A percentile compares a stretch with the other conserved stretches of the same genome.
Conservation (phyloP, 23 tunicate genomes). For the Corella eumyota region DNA sequence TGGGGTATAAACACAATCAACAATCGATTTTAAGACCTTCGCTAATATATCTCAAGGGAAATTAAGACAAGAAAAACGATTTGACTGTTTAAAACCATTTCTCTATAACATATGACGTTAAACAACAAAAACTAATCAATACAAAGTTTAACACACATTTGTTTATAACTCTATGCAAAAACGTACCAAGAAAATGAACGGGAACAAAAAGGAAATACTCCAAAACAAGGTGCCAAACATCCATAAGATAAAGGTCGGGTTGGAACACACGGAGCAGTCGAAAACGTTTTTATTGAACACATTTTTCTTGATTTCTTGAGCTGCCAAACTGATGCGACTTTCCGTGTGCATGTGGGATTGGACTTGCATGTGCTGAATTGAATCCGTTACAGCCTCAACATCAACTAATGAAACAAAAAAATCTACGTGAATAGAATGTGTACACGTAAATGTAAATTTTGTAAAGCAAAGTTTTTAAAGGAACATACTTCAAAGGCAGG, state of each 20-base stretch:
- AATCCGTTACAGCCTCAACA: slow-evolving; percentile 35
- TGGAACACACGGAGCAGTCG: slow-evolving; percentile 49
- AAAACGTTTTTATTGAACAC: slow-evolving; percentile 54
- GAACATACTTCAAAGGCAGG: too few relatives aligned
- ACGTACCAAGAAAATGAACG: slow-evolving; percentile 69
- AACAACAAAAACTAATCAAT: neutral
- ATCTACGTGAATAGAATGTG: neutral
- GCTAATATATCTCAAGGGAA: too few relatives aligned
- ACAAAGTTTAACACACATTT: too few relatives aligned
- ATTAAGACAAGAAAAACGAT: too few relatives aligned
- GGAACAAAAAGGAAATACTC: slow-evolving; percentile 67
- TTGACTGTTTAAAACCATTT: too few relatives aligned
- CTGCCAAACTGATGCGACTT: slow-evolving; percentile 69
- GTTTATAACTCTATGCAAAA: neutral
- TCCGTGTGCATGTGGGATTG: slow-evolving; percentile 40
- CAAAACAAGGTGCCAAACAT: slow-evolving; percentile 70
- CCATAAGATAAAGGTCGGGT: slow-evolving; percentile 51
- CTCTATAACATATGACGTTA: neutral
- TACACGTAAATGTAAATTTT: neutral
- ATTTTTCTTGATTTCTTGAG: slow-evolving; percentile 69
- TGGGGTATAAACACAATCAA: too few relatives aligned
- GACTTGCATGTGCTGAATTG: slow-evolving; percentile 31
- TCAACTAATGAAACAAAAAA: slow-evolving; percentile 21
- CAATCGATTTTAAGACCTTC: too few relatives aligned
- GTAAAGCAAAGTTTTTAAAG: neutral